A percentile compares a stretch with the other conserved stretches of the same genome.
Evolutionary conservation across 2,113 vertebrate species (phyloP).

Genomic region (Chionomys nivalis): DNA sequence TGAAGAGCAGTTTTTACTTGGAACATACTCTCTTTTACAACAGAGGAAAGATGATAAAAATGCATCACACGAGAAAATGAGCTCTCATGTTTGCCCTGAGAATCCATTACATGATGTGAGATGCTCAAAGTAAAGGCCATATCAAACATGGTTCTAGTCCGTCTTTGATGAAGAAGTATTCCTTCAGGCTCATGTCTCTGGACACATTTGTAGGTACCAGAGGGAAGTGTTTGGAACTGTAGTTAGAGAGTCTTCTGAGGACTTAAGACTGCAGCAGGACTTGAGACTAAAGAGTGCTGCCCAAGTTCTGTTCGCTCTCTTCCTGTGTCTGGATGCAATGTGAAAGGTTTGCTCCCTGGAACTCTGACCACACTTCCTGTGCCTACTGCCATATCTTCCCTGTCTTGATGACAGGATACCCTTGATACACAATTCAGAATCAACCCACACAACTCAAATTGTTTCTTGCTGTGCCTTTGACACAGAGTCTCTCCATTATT

Average conservation of each 20-base stretch:
- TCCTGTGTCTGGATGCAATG: not conserved
- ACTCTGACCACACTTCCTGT: not conserved
- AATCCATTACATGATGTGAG: not conserved
- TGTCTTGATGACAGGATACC: not conserved
- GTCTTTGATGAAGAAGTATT: not conserved
- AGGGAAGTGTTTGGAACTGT: not conserved
- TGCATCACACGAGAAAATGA: not conserved
- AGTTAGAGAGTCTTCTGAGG: not conserved
- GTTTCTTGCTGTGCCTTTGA: no score
- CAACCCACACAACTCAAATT: no score
- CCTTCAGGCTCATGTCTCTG: not conserved
- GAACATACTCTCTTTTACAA: not conserved
- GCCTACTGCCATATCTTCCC: not conserved
- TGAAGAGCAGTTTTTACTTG: not conserved
- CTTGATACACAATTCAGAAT: not conserved
- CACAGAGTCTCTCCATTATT: no score
- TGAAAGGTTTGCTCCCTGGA: not conserved
- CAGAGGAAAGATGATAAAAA: not conserved
- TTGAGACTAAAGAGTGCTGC: not conserved
- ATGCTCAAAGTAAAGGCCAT: not conserved
- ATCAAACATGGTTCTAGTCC: not conserved
- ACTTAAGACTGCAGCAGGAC: not conserved
- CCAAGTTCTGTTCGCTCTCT: not conserved
- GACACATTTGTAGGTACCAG: not conserved
- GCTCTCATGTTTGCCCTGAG: not conserved